Evolutionary conservation across 2,888 invertebrate genomes (phyloP).

Genomic region (Liodrosophila aerea): DNA sequence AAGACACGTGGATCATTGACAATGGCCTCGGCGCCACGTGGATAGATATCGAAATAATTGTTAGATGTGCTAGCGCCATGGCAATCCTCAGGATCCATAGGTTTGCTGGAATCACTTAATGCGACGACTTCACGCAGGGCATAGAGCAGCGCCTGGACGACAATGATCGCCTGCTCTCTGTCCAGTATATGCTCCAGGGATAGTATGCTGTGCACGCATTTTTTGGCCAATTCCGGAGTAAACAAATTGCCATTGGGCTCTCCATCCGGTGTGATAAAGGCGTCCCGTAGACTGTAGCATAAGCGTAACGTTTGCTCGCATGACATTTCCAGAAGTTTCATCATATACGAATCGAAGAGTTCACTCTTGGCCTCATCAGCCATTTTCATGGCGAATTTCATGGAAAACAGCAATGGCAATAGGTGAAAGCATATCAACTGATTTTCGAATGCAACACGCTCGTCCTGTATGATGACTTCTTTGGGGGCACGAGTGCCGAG

Average conservation of each 20-base stretch:
- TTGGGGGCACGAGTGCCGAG: slow-evolving; percentile 78
- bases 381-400: slow-evolving; percentile 71
- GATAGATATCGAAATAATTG: slow-evolving; percentile 55
- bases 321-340: slow-evolving; percentile 85
- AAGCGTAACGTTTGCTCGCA: slow-evolving; percentile 86
- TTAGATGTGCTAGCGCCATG: slow-evolving; percentile 44
- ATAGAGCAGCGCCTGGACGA: slow-evolving; percentile 86
- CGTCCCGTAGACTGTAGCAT: slow-evolving; percentile 85
- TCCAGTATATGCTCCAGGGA: slow-evolving; percentile 84
- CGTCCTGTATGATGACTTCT: slow-evolving; percentile 80
- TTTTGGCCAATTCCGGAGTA: slow-evolving; percentile 78
- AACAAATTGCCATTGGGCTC: slow-evolving; percentile 36
- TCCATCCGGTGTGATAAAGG: slow-evolving; percentile 57
- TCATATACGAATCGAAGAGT: slow-evolving; percentile 84
- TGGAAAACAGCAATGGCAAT: slow-evolving; percentile 85
- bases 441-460: slow-evolving; percentile 83
- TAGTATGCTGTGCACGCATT: slow-evolving; percentile 80
- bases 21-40: slow-evolving; percentile 80
- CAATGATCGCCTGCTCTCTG: slow-evolving; percentile 85
- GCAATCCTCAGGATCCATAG: slow-evolving; percentile 44
- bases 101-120: slow-evolving; percentile 35
- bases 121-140: slow-evolving; percentile 84
- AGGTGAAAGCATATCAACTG: slow-evolving; percentile 86
- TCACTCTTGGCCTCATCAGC: slow-evolving; percentile 63
- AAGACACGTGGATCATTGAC: slow-evolving; percentile 84